Conservation (phyloP, 2,888 invertebrate species). For the Eremobia ochroleuca region DNA sequence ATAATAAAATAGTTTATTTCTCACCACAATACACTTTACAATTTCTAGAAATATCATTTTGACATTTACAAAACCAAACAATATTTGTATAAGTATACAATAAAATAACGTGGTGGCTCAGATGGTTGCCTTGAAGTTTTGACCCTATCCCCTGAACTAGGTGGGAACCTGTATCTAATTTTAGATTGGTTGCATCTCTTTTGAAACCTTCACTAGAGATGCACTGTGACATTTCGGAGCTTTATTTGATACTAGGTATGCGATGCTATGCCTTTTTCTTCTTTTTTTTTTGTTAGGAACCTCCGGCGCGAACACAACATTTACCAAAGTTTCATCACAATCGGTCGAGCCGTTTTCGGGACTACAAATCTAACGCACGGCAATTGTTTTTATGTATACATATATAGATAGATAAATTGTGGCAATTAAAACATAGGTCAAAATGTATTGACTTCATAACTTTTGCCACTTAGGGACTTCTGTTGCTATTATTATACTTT, state of each 20-base stretch:
- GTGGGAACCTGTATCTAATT: no score
- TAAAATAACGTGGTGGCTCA: no score
- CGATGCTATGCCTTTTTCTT: neutral
- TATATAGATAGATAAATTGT: neutral
- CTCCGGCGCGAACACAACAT: neutral
- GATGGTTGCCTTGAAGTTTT: no score
- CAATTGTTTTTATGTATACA: neutral
- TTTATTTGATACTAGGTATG: neutral
- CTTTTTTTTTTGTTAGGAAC: no score
- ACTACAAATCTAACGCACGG: no score
- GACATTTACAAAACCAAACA: no score
- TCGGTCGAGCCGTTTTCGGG: no score
- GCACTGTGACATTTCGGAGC: conserved; percentile 1
- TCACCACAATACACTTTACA: no score
- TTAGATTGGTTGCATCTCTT: conserved; percentile 16
- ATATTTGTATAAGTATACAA: no score
- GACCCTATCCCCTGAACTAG: no score
- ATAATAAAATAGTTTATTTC: no score
- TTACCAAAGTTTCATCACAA: neutral
- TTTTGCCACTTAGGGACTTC: neutral
- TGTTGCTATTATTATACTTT: neutral
- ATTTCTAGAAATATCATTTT: no score
- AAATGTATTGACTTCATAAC: neutral
- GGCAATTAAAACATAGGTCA: neutral
- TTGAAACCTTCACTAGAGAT: neutral